Evolutionary conservation across 2,797 vertebrate species (phyloP).

Genomic region (Epinephelus coioides): DNA sequence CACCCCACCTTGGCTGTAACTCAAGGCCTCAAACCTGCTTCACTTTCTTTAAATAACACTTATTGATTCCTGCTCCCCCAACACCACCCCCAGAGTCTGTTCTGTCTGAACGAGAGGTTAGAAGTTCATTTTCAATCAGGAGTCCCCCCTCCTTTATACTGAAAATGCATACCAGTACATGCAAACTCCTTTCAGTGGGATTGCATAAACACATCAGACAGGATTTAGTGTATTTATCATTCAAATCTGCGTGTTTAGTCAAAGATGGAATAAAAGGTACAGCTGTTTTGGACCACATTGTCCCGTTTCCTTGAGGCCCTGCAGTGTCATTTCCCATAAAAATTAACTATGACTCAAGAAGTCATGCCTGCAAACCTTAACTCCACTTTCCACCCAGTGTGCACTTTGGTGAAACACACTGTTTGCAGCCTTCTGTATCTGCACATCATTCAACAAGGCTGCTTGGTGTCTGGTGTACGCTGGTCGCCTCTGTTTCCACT

Average conservation of each 20-base stretch:
- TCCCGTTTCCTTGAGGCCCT: slow-evolving; percentile 36
- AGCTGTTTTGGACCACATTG: slow-evolving; percentile 16
- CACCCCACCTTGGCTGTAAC: slow-evolving; percentile 78
- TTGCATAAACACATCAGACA: slow-evolving; percentile 8
- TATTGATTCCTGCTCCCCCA: slow-evolving; percentile 68
- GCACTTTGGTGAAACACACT: slow-evolving; percentile 66
- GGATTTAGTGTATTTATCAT: slow-evolving; percentile 26
- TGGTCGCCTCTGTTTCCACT: slow-evolving; percentile 70
- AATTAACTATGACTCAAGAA: slow-evolving; percentile 59
- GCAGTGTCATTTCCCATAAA: slow-evolving; percentile 54
- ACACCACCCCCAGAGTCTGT: slow-evolving; percentile 19
- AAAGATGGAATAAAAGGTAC: slow-evolving; percentile 15
- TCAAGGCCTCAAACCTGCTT: slow-evolving; percentile 77
- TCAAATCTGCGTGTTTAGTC: slow-evolving; percentile 22
- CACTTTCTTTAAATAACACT: slow-evolving; percentile 78
- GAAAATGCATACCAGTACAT: no score
- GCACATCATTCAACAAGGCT: slow-evolving; percentile 66
- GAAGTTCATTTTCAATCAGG: slow-evolving; percentile 15
- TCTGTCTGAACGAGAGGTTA: slow-evolving; percentile 20
- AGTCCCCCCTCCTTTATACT: no score
- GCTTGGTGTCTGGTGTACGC: slow-evolving; percentile 68
- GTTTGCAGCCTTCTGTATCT: slow-evolving; percentile 63
- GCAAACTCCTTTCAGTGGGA: not conserved
- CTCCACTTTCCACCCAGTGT: slow-evolving; percentile 63
- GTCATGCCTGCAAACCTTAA: slow-evolving; percentile 40